A percentile compares a stretch with the other conserved stretches of the same genome.
phyloP scores from a whole-genome alignment of 2,888 invertebrate species.

The Stenodema calcarata region DNA sequence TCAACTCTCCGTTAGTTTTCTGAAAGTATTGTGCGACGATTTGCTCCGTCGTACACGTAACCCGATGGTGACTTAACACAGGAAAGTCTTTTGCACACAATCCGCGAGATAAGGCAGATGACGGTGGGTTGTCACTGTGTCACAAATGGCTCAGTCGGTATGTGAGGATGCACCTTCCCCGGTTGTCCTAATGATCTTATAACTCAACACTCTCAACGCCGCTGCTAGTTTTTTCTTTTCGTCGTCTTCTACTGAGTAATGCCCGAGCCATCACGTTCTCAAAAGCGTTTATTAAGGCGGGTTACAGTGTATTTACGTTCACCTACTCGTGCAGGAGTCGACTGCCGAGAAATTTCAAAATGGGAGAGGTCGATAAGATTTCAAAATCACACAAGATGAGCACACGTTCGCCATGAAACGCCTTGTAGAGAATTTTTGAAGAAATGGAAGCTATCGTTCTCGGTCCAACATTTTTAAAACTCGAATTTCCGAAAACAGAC shows the following conservation, averaged over 20 bases:
- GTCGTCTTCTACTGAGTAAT: not conserved
- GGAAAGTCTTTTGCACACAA: not conserved
- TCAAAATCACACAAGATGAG: too few relatives aligned
- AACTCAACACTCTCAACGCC: not conserved
- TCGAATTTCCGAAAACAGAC: too few relatives aligned
- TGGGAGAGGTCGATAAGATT: too few relatives aligned
- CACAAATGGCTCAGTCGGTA: not conserved
- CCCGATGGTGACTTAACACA: not conserved
- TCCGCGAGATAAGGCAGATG: not conserved
- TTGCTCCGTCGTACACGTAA: not conserved
- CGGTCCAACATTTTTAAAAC: too few relatives aligned
- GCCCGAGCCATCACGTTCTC: not conserved
- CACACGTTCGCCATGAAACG: too few relatives aligned
- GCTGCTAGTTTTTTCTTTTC: too few relatives aligned
- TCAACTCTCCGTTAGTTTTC: not conserved
- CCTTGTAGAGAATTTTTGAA: too few relatives aligned
- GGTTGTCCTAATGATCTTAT: not conserved
- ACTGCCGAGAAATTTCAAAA: too few relatives aligned
- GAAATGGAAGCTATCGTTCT: too few relatives aligned
- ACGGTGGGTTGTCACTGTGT: not conserved
- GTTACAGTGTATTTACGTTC: too few relatives aligned
- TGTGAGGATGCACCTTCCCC: not conserved
- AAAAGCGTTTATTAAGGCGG: not conserved
- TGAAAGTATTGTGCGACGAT: not conserved
- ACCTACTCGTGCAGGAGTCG: too few relatives aligned